Percentiles rank a stretch among this genome's conserved stretches.
phyloP scores from a whole-genome alignment of 2,113 vertebrate species.

The Pycnonotus jocosus region DNA sequence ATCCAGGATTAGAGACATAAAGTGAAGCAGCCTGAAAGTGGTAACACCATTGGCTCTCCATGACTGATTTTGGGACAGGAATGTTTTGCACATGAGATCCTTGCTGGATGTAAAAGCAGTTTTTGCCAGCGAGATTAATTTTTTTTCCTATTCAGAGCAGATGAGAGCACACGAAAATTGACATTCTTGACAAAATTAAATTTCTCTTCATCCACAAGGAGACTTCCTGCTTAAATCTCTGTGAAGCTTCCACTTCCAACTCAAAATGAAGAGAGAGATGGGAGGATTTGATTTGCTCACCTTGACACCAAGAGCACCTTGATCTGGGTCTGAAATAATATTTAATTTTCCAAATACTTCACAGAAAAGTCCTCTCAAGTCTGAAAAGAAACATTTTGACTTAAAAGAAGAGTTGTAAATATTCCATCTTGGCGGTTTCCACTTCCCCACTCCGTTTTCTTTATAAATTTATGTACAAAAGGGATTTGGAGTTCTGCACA shows the following conservation, averaged over 20 bases:
- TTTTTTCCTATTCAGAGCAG: not conserved
- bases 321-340: not conserved
- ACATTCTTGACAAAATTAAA: not conserved
- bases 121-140: not conserved
- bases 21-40: not conserved
- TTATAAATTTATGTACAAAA: not conserved
- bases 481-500: not conserved
- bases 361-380: not conserved
- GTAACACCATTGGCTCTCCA: not conserved
- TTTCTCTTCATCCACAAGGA: not conserved
- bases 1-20: not conserved
- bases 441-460: not conserved
- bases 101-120: not conserved
- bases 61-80: not conserved
- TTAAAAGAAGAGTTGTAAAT: not conserved
- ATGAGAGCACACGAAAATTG: not conserved
- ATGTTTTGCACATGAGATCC: not conserved
- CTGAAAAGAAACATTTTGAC: not conserved
- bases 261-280: not conserved
- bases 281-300: not conserved
- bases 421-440: not conserved
- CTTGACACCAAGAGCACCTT: not conserved
- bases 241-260: not conserved
- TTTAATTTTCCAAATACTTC: not conserved
- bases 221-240: not conserved